phyloP scores from a whole-genome alignment of 2,113 vertebrate species.

The Nansenia antarctica region DNA sequence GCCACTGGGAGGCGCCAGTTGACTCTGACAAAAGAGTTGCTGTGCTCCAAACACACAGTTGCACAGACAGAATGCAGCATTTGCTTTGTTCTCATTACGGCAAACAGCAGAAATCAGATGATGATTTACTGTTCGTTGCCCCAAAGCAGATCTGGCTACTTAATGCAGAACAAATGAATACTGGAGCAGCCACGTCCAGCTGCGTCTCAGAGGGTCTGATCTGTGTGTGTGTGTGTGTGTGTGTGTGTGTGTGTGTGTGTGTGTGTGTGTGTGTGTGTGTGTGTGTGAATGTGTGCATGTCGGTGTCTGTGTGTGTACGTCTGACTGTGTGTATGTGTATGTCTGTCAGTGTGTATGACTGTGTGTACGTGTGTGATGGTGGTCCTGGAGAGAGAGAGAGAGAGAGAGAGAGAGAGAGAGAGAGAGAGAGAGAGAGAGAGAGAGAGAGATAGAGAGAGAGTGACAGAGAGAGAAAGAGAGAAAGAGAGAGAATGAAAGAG shows the following conservation, averaged over 20 bases:
- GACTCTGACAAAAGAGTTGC: slow-evolving; percentile 32
- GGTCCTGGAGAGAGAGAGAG: background rate
- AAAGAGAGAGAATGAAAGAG: too few species aligned
- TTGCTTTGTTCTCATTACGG: slow-evolving; percentile 71
- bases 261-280: background rate
- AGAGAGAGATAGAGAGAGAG: too few species aligned
- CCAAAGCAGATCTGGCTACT: slow-evolving; percentile 33
- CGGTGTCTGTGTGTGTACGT: background rate
- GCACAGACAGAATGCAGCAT: slow-evolving; percentile 28
- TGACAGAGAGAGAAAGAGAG: too few species aligned
- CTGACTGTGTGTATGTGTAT: background rate
- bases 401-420: too few species aligned
- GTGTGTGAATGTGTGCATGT: background rate
- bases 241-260: slow-evolving; percentile 6
- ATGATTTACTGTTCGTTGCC: slow-evolving; percentile 52
- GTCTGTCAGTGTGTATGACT: background rate
- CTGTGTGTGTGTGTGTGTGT: background rate
- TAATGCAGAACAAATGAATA: slow-evolving; percentile 38
- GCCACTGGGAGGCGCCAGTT: slow-evolving; percentile 70
- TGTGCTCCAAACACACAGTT: background rate
- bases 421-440: too few species aligned
- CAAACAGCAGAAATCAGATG: slow-evolving; percentile 48
- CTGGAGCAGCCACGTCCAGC: slow-evolving; percentile 11
- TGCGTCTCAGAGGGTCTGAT: background rate
- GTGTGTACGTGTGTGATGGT: background rate